Evolutionary conservation across 2,797 vertebrate species (phyloP), one percentile per base, ranked within the genome.

Genomic region (Echeneis naucrates): DNA sequence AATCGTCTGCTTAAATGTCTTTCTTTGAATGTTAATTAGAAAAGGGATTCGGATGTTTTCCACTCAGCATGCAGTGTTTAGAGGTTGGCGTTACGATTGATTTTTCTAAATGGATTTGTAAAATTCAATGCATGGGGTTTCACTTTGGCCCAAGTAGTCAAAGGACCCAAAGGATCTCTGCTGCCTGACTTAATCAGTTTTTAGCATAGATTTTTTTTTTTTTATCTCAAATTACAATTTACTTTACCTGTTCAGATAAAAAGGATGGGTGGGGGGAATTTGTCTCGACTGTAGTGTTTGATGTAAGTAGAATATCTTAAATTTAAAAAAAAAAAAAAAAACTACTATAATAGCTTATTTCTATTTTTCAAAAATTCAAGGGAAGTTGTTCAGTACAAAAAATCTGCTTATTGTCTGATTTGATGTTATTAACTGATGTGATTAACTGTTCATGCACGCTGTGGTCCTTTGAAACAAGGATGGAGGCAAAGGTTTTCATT

Each of bases 1-100:
- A 87, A 83, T 79, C 67, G 77, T 84, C 59, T 21, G 51, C 72
- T 80, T 82, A 73, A 80, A 86, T 76, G 64, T 80, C 62, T 78
- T 63, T 81, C 82, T 87, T 85, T 91, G 87, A 89, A 83, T 90
- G 68, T 78, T 87, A 88, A 92, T 90, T 90, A 81, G 71, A 81
- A 78, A 79, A 59, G 80, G 83, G 88, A 85, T 81, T 85, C 85
- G 67, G 68, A 77, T 38, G 5, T 50, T 68, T 81, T 84, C 65
- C 80, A 57, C 77, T 77, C 70, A 56, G 73, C 73, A 75, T 83
- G 84, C 63, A 52, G 45, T 59, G 63, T 77, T 87, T 87, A 74
- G 69, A 70, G 44, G 72, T 79, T 78, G 21, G 75, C 68, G 59
- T 74, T 80, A 77, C 51, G 81, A 85, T 86, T 56, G 67, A 80